A percentile compares a stretch with the other conserved stretches of the same genome.
phyloP scores from a whole-genome alignment of 2,113 vertebrate species.

The Panurus biarmicus region DNA sequence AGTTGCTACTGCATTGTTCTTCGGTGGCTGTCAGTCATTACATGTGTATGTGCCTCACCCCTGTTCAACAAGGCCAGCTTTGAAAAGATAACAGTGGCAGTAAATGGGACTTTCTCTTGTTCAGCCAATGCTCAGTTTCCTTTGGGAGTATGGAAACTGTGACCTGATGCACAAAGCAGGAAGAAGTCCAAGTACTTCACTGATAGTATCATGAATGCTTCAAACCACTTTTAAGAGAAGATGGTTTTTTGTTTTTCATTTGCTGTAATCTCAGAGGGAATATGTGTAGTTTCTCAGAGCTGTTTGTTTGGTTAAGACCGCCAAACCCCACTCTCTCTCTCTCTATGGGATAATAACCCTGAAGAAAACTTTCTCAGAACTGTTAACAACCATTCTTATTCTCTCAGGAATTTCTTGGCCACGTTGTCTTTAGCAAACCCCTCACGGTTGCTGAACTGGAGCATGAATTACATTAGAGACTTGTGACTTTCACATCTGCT shows the following conservation, averaged over 20 bases:
- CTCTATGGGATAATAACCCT: constrained; percentile 45
- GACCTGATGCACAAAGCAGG: neutral
- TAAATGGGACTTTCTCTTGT: neutral
- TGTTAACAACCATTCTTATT: constrained; percentile 27
- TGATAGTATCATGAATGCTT: neutral
- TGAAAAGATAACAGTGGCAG: neutral
- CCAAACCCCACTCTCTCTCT: neutral
- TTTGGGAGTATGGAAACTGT: constrained; percentile 36
- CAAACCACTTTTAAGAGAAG: neutral
- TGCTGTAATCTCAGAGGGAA: constrained; percentile 25
- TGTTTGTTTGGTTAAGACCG: constrained; percentile 35
- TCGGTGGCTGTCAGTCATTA: neutral
- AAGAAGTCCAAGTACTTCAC: neutral
- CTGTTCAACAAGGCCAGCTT: neutral
- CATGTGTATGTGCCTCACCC: neutral
- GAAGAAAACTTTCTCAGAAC: constrained; percentile 59
- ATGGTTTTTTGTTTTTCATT: neutral
- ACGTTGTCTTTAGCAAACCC: neutral
- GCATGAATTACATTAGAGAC: neutral
- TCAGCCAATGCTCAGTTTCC: neutral
- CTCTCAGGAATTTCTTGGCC: constrained; percentile 49
- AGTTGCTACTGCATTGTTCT: neutral
- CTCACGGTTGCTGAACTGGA: neutral
- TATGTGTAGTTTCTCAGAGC: constrained; percentile 41
- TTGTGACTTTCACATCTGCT: constrained; percentile 20